Base-by-base conservation (phyloP, 2,888 invertebrate species). In the Neoascia interrupta region DNA sequence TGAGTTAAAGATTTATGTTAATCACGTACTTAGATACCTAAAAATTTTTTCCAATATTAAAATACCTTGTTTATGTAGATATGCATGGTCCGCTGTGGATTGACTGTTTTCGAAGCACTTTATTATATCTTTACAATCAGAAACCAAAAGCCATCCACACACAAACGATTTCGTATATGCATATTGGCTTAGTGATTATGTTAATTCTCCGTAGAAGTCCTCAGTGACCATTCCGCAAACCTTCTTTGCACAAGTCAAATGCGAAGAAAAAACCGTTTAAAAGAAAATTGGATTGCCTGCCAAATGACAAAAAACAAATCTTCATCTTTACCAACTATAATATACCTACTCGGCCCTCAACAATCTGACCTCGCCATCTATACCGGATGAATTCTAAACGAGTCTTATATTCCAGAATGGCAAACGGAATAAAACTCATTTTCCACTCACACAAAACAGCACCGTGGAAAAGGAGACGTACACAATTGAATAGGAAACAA, bases 211-310 rank as follows among this genome's bases (percentile, higher is more conserved):
- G n/a, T n/a, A n/a, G n/a, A n/a, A n/a, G n/a, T n/a, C n/a, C n/a
- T n/a, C n/a, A n/a, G n/a, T n/a, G n/a, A n/a, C n/a, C n/a, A n/a
- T n/a, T n/a, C n/a, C n/a, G n/a, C n/a, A n/a, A n/a, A n/a, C n/a
- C n/a, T 54, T 18, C 15, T 43, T 31, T 26, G 18, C 63, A 39
- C 31, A 45, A 58, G 39, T 58, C 39, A 70, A 58, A 19, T 43
- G 31, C 51, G 23, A 45, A 53, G 18, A 37, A 13, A 58, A 31
- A 53, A 34, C 49, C 31, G 31, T 70, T 75, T 64, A 64, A 70
- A 70, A 64, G 64, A 70, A 76, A 70, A 76, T 76, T 76, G 70
- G 76, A 76, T 70, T 53, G 63, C 53, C 58, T 74, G 43, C 58
- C 58, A 74, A 66, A 74, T 58, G 64, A 28, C 68, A 31, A 23